Evolutionary conservation across 2,797 vertebrate genomes (phyloP).

Genomic region (Falco rusticolus): DNA sequence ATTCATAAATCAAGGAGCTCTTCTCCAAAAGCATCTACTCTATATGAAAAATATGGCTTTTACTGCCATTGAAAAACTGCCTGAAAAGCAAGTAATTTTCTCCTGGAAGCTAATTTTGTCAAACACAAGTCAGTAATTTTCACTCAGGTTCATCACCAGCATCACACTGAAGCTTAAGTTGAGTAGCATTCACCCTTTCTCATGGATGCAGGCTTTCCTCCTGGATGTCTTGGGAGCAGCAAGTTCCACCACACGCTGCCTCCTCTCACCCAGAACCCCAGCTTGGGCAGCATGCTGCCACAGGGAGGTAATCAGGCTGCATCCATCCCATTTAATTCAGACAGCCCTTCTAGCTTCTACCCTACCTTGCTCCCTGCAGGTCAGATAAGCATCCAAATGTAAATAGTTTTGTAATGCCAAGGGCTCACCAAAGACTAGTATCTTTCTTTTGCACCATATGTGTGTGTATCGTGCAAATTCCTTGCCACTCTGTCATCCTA

Average conservation of each 20-base stretch:
- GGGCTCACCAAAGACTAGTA: background rate
- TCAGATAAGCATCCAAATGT: background rate
- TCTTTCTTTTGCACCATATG: background rate
- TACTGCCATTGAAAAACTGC: background rate
- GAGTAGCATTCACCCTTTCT: background rate
- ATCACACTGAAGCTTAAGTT: background rate
- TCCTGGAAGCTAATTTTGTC: background rate
- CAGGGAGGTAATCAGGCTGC: rapidly evolving
- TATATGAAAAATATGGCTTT: background rate
- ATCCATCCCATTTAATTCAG: background rate
- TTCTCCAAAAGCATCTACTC: background rate
- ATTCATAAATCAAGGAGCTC: background rate
- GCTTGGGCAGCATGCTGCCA: background rate
- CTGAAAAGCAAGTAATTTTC: background rate
- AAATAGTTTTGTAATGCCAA: background rate
- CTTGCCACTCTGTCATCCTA: background rate
- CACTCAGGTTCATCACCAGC: background rate
- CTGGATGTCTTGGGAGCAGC: background rate
- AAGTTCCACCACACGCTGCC: background rate
- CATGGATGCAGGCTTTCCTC: background rate
- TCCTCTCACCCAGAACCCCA: background rate
- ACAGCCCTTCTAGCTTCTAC: background rate
- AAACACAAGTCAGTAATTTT: background rate
- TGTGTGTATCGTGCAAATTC: background rate
- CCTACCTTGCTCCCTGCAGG: background rate